phyloP scores from a whole-genome alignment of 1,140 invertebrate genomes.

The Bombyx mandarina region DNA sequence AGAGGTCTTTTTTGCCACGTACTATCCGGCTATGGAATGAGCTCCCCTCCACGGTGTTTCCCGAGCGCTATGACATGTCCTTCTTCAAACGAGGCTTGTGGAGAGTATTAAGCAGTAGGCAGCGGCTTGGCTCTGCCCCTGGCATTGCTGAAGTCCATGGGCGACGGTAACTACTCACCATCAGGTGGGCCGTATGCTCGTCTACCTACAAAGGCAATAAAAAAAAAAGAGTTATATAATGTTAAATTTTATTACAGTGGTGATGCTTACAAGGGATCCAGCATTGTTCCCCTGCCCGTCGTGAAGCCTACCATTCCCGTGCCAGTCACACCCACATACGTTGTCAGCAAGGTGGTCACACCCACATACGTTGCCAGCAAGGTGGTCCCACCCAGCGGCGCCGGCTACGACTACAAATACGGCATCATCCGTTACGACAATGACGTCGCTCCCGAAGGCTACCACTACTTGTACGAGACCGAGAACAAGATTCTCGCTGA shows the following conservation, averaged over 20 bases:
- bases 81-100: too few species aligned
- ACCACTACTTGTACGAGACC: slow-evolving; percentile 75
- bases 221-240: not conserved
- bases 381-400: slow-evolving; percentile 6
- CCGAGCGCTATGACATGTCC: too few species aligned
- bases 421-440: slow-evolving; percentile 57
- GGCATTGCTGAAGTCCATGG: too few species aligned
- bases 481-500: slow-evolving; percentile 74
- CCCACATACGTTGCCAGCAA: slow-evolving; percentile 1
- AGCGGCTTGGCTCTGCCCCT: too few species aligned
- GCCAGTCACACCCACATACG: slow-evolving; percentile 7
- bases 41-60: too few species aligned
- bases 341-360: not conserved
- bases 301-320: not conserved
- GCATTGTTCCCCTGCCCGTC: too few species aligned
- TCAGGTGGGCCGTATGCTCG: too few species aligned
- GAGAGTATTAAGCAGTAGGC: too few species aligned
- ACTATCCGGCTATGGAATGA: too few species aligned
- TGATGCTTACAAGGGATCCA: slow-evolving; percentile 1
- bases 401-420: slow-evolving; percentile 50
- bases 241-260: slow-evolving; percentile 1
- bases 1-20: too few species aligned
- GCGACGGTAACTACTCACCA: too few species aligned
- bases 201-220: too few species aligned
- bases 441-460: slow-evolving; percentile 53